Conservation (phyloP, 2,888 invertebrate genomes). For the Drosophila niveifrons region DNA sequence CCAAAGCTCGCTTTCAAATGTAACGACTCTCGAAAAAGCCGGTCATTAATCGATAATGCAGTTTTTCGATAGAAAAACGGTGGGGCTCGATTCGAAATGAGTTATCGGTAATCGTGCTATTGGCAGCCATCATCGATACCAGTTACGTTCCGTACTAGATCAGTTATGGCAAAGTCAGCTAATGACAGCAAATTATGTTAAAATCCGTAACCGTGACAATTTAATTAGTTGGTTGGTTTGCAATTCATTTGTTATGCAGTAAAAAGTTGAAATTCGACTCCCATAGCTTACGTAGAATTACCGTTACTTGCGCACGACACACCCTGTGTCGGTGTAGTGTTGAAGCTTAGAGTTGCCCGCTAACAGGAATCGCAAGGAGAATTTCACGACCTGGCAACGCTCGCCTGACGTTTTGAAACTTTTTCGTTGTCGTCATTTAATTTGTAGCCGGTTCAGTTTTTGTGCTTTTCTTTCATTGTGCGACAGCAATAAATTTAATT, state of each 20-base stretch:
- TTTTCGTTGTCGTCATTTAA: slow-evolving; percentile 49
- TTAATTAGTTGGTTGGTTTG: neutral
- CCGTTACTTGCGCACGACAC: neutral
- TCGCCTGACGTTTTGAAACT: slow-evolving; percentile 52
- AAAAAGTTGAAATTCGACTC: neutral
- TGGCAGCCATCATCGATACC: neutral
- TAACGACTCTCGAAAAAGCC: too few relatives aligned
- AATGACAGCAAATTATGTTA: neutral
- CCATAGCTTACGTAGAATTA: neutral
- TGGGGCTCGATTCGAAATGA: too few relatives aligned
- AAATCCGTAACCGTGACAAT: too few relatives aligned
- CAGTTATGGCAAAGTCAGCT: neutral
- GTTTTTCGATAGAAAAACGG: too few relatives aligned
- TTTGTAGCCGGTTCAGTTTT: slow-evolving; percentile 40
- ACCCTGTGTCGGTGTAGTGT: neutral
- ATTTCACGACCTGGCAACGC: slow-evolving; percentile 36
- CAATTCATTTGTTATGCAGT: neutral
- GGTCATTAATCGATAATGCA: too few relatives aligned
- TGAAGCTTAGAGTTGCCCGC: slow-evolving; percentile 25
- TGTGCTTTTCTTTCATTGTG: slow-evolving; percentile 39
- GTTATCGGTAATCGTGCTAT: neutral
- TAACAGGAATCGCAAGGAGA: neutral
- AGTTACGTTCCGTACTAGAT: neutral
- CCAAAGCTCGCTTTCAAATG: too few relatives aligned
- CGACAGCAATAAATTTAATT: slow-evolving; percentile 30